Conservation (phyloP, 2,797 vertebrate genomes). For the Myotis vivesi region DNA sequence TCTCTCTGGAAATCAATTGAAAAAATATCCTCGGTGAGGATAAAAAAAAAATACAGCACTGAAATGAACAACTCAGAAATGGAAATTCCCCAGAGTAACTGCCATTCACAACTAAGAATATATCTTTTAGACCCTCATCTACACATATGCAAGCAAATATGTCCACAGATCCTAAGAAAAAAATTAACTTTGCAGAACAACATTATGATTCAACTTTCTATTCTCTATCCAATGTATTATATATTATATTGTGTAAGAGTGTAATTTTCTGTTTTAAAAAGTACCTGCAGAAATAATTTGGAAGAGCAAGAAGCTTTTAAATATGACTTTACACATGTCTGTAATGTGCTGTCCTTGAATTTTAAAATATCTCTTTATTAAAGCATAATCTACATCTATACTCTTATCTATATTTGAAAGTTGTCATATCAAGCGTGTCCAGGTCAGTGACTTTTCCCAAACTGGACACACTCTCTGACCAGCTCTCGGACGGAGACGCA, state of each 20-base stretch:
- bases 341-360: neutral
- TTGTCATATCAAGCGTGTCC: too few species aligned
- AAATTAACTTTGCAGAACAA: neutral
- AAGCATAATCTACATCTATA: neutral
- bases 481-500: neutral
- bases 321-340: neutral
- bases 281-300: neutral
- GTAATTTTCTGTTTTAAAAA: slow-evolving; percentile 8
- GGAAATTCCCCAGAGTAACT: neutral
- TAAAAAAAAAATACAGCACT: neutral
- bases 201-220: neutral
- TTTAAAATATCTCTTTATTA: neutral
- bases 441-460: neutral
- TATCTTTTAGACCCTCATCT: neutral
- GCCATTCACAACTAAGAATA: neutral
- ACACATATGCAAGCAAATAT: neutral
- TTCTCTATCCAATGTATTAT: neutral
- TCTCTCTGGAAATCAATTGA: too few species aligned
- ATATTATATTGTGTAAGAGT: neutral
- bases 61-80: neutral
- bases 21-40: too few species aligned
- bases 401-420: neutral
- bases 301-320: neutral
- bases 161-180: neutral
- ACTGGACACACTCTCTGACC: neutral